These are phyloP conservation scores for Xenus cinereus DNA, from an alignment of 2,113 vertebrate species.

Conservation along the genomic window DNA sequence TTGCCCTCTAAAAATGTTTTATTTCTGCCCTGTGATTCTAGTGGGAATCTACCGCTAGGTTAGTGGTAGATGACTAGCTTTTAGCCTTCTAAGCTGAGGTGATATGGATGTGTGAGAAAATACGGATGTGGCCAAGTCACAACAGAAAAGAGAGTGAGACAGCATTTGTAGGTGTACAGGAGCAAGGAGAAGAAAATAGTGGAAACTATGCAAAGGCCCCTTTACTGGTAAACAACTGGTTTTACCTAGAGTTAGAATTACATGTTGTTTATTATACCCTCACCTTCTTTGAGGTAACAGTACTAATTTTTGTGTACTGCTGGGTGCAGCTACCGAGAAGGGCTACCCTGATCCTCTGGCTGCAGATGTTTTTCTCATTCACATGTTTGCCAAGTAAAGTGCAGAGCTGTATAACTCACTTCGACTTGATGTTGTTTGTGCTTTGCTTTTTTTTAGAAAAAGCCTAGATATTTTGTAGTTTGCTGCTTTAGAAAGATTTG, in stretches of 20 bases:
- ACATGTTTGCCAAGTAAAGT: not conserved
- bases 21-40: not conserved
- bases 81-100: not conserved
- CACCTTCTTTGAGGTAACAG: not conserved
- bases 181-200: not conserved
- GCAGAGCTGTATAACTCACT: not conserved
- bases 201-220: not conserved
- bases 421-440: not conserved
- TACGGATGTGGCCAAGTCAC: accelerated
- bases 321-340: not conserved
- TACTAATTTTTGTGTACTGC: not conserved
- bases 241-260: not conserved
- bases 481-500: not conserved
- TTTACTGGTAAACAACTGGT: not conserved
- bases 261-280: not conserved
- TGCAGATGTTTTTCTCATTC: not conserved
- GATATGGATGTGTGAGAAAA: not conserved
- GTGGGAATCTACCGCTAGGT: not conserved
- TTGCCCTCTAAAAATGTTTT: not conserved
- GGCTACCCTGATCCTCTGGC: not conserved
- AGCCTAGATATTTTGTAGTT: not conserved
- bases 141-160: not conserved
- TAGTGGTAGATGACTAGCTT: not conserved
- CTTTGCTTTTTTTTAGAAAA: not conserved
- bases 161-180: not conserved